Percentiles rank a stretch among this genome's conserved stretches.
These are phyloP conservation scores for Eremobia ochroleuca DNA, from an alignment of 2,888 invertebrate species.

Conservation along the genomic window DNA sequence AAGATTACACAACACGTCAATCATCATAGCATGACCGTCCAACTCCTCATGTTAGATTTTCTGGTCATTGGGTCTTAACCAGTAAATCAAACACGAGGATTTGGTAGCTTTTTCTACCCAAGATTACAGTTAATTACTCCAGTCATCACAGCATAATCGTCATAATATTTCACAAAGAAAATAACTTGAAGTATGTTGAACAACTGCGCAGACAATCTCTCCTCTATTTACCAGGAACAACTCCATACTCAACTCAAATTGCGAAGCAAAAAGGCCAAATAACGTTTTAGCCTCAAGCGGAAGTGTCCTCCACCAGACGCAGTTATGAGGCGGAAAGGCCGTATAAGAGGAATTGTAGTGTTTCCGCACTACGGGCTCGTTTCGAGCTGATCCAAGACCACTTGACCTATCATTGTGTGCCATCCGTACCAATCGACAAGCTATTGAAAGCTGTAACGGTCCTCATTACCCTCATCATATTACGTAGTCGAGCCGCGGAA, in stretches of 20 bases:
- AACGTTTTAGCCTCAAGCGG: conserved; percentile 31
- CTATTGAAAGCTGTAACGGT: conserved; percentile 30
- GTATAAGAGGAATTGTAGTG: conserved; percentile 45
- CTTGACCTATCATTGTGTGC: conserved; percentile 36
- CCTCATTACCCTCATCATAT: conserved; percentile 55
- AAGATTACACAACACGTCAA: neutral
- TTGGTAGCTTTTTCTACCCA: neutral
- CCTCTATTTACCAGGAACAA: conserved; percentile 35
- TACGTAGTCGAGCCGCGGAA: conserved; percentile 47
- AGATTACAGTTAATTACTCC: neutral
- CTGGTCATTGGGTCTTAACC: neutral
- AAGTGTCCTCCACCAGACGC: conserved; percentile 37
- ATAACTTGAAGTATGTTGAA: neutral
- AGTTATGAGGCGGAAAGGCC: conserved; percentile 53
- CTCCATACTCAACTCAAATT: conserved; percentile 32
- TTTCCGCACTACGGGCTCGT: conserved; percentile 51
- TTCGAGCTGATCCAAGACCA: conserved; percentile 45
- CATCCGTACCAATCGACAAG: conserved; percentile 36
- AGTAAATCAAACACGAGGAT: neutral
- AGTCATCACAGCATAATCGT: neutral
- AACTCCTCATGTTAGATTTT: neutral
- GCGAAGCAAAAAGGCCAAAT: conserved; percentile 45
- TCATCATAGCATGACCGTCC: neutral
- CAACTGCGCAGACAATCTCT: neutral
- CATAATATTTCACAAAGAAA: neutral